These are phyloP conservation scores for Nylanderia fulva DNA, from an alignment of 1,140 invertebrate genomes.

Conservation along the genomic window DNA sequence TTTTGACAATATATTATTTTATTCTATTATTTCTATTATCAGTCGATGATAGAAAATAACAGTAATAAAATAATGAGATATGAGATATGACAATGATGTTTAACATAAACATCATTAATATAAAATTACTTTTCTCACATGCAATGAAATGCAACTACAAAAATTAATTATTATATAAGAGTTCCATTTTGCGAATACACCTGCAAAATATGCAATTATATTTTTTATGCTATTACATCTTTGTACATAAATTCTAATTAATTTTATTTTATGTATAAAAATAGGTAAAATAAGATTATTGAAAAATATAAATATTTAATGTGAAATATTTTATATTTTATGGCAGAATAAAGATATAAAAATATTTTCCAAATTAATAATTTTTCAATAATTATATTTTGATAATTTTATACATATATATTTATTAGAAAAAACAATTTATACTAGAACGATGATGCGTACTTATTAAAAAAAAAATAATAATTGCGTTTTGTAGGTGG, in stretches of 20 bases:
- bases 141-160: neutral
- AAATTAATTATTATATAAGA: too few species aligned
- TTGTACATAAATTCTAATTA: too few species aligned
- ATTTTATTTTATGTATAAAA: too few species aligned
- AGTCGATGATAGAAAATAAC: neutral
- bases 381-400: neutral
- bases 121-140: neutral
- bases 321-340: too few species aligned
- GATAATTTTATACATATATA: neutral
- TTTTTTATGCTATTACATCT: too few species aligned
- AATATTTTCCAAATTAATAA: neutral
- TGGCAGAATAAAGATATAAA: neutral
- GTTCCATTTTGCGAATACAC: too few species aligned
- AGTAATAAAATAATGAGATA: neutral
- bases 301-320: too few species aligned
- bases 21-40: neutral
- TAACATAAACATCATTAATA: neutral
- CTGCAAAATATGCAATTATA: too few species aligned
- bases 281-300: too few species aligned
- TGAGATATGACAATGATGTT: too few species aligned
- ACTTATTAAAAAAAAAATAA: neutral
- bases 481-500: too few species aligned
- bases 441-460: too few species aligned
- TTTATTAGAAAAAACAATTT: neutral
- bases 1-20: neutral